A percentile compares a stretch with the other conserved stretches of the same genome.
Evolutionary conservation across 2,888 invertebrate genomes (phyloP).

Genomic region (Drosophila niveifrons): DNA sequence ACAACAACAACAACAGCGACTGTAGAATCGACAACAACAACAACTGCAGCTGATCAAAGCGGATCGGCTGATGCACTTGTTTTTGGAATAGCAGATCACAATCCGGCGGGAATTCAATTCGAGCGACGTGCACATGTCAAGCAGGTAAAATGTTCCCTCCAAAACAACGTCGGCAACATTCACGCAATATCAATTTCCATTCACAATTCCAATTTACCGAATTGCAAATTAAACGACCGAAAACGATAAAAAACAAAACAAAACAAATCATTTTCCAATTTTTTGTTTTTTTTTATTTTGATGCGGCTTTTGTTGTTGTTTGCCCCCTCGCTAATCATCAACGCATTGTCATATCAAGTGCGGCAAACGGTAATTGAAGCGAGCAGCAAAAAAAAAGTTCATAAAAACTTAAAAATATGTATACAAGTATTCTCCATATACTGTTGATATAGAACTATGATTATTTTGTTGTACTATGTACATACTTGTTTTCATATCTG

Average conservation of each 20-base stretch:
- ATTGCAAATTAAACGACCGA: conserved; percentile 37
- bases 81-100: conserved; percentile 81
- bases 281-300: conserved; percentile 3
- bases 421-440: not conserved
- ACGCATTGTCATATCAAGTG: conserved; percentile 37
- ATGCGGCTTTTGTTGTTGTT: conserved; percentile 25
- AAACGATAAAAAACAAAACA: conserved; percentile 18
- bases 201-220: conserved; percentile 35
- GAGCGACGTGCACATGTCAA: conserved; percentile 85
- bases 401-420: conserved; percentile 6
- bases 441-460: conserved; percentile 1
- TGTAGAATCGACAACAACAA: conserved; percentile 4
- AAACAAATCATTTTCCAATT: conserved; percentile 28
- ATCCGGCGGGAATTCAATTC: conserved; percentile 83
- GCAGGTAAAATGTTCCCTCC: conserved; percentile 73
- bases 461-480: conserved; percentile 3
- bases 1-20: conserved; percentile 6
- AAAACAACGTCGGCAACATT: not conserved
- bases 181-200: conserved; percentile 10
- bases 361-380: conserved; percentile 24
- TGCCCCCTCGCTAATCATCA: conserved; percentile 28
- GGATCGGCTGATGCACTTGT: conserved; percentile 5
- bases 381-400: conserved; percentile 3
- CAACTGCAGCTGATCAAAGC: conserved; percentile 7
- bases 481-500: not conserved